These are phyloP conservation scores for Apoda limacodes DNA, from an alignment of 2,888 invertebrate genomes.

Conservation along the genomic window DNA sequence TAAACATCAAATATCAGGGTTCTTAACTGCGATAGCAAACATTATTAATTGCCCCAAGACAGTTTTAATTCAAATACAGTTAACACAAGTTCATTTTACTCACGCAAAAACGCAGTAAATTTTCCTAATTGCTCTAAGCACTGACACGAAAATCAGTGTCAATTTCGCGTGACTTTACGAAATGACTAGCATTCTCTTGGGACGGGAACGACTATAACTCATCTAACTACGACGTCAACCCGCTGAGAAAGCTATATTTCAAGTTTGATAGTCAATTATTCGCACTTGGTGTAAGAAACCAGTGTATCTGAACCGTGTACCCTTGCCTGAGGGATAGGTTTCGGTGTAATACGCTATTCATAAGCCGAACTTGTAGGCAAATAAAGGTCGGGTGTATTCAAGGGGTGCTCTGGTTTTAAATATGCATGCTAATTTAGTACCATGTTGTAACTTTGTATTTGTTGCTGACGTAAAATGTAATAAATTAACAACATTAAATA, in stretches of 20 bases:
- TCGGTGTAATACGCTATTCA: constrained; percentile 46
- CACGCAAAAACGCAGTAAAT: too few species aligned
- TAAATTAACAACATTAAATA: too few species aligned
- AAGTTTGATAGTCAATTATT: constrained; percentile 68
- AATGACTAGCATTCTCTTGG: constrained; percentile 40
- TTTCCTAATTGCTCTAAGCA: too few species aligned
- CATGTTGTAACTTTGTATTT: too few species aligned
- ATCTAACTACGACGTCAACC: constrained; percentile 53
- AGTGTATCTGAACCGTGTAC: constrained; percentile 42
- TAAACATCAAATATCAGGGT: too few species aligned
- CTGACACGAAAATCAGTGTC: constrained; percentile 6
- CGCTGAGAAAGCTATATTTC: constrained; percentile 58
- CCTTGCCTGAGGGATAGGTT: constrained; percentile 31
- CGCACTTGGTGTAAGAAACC: constrained; percentile 53
- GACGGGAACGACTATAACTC: constrained; percentile 47
- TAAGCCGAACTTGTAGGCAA: constrained; percentile 28
- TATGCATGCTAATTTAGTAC: too few species aligned
- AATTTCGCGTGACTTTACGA: constrained; percentile 22
- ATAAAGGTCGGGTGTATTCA: constrained; percentile 1
- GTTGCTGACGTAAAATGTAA: too few species aligned
- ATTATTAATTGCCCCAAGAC: too few species aligned
- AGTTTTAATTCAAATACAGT: too few species aligned
- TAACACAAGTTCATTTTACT: too few species aligned
- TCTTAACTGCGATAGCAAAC: too few species aligned
- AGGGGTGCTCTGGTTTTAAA: constrained; percentile 6